Evolutionary conservation across 92 coral and sea anemone genomes (phyloP).

Genomic region (Parazoanthus swiftii): DNA sequence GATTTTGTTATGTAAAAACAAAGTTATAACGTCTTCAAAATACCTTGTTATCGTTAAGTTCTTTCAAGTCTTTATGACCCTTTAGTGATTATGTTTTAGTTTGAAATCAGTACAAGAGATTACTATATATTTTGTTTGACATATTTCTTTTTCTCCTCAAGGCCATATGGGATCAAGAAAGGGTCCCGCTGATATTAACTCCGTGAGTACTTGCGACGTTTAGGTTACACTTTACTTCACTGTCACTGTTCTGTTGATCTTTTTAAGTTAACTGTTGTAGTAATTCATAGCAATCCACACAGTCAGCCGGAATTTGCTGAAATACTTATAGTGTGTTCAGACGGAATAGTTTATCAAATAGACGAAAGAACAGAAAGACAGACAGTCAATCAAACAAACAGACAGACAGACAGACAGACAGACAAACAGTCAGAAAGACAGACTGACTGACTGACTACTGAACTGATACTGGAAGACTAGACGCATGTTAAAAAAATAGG

Average conservation of each 20-base stretch:
- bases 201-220: slow-evolving; percentile 61
- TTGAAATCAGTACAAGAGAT: not conserved
- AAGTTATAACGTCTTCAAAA: not conserved
- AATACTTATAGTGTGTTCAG: not conserved
- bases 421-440: no score
- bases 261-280: no score
- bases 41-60: not conserved
- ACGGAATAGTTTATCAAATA: not conserved
- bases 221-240: no score
- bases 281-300: not conserved
- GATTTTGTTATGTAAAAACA: no score
- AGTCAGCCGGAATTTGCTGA: not conserved
- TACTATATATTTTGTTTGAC: not conserved
- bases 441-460: no score
- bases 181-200: slow-evolving; percentile 70
- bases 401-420: no score
- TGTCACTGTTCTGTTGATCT: no score
- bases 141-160: slow-evolving; percentile 14
- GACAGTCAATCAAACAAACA: not conserved
- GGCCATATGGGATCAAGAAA: slow-evolving; percentile 89
- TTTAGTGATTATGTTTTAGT: not conserved
- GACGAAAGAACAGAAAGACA: not conserved
- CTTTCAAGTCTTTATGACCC: not conserved
- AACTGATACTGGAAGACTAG: no score
- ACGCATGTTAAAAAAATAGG: no score